Conservation (phyloP, 2,888 invertebrate species). For the Strigamia transsilvanica region DNA sequence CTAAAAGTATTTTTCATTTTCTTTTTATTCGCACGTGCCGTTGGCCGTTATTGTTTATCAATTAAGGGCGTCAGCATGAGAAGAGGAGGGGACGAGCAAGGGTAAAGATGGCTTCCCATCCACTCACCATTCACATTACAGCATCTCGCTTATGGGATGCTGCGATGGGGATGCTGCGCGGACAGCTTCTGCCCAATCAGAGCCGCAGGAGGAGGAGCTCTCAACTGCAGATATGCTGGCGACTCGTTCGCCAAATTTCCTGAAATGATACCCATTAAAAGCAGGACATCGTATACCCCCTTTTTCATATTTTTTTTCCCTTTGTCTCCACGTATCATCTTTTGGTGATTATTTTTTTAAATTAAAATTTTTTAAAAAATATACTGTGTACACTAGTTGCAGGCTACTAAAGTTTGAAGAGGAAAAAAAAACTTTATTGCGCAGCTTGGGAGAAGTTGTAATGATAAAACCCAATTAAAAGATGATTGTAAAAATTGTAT, state of each 20-base stretch:
- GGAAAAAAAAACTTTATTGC: background rate
- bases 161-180: slow-evolving; percentile 33
- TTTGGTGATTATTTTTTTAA: slow-evolving; percentile 1
- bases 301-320: background rate
- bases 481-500: slow-evolving; percentile 1
- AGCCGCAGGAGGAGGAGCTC: slow-evolving; percentile 20
- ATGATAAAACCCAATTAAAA: slow-evolving; percentile 17
- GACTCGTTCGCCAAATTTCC: slow-evolving; percentile 34
- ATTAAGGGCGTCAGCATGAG: slow-evolving; percentile 34
- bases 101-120: slow-evolving; percentile 41
- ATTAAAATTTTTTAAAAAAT: background rate
- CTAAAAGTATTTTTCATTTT: slow-evolving; percentile 35
- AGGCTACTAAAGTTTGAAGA: background rate
- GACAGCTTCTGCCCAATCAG: slow-evolving; percentile 37
- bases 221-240: slow-evolving; percentile 38
- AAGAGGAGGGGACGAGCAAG: slow-evolving; percentile 18
- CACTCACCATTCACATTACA: slow-evolving; percentile 35
- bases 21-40: slow-evolving; percentile 17
- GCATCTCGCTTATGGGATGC: slow-evolving; percentile 37
- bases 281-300: slow-evolving; percentile 10
- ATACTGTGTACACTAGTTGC: background rate
- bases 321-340: slow-evolving; percentile 8
- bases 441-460: background rate
- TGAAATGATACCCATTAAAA: slow-evolving; percentile 30
- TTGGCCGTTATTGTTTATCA: slow-evolving; percentile 42